phyloP scores from a whole-genome alignment of 2,113 vertebrate genomes.

The Psittacus erithacus region DNA sequence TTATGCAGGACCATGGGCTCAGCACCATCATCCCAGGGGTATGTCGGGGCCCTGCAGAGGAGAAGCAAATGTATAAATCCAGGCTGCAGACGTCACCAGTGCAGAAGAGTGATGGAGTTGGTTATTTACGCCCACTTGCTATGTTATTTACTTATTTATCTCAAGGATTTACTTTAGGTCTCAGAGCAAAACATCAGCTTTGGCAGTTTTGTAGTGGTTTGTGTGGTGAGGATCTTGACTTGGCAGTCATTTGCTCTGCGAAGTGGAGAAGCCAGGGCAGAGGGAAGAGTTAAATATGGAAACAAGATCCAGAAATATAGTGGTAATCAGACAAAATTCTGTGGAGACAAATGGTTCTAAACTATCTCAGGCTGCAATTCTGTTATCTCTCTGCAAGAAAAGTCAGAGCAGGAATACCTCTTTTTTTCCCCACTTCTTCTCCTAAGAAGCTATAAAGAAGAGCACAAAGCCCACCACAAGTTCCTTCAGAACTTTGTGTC shows the following conservation, averaged over 20 bases:
- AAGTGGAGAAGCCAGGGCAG: not conserved
- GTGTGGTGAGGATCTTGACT: not conserved
- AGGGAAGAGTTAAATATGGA: conserved; percentile 50
- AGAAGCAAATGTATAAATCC: not conserved
- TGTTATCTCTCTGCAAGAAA: conserved; percentile 46
- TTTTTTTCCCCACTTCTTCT: not conserved
- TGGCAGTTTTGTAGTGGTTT: rapidly evolving
- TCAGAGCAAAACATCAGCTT: not conserved
- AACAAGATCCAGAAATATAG: conserved; percentile 50
- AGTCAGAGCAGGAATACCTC: conserved; percentile 33
- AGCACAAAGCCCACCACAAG: conserved; percentile 17
- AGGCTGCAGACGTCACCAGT: not conserved
- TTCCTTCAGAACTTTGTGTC: conserved; percentile 47
- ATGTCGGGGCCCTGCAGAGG: not conserved
- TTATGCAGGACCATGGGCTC: not conserved
- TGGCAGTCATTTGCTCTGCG: rapidly evolving
- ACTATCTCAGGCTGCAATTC: conserved; percentile 36
- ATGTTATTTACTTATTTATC: not conserved
- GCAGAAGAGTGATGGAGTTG: not conserved
- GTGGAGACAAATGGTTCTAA: conserved; percentile 58
- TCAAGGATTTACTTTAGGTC: not conserved
- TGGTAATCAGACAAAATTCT: conserved; percentile 13
- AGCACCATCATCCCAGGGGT: not conserved
- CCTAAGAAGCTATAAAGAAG: conserved; percentile 25
- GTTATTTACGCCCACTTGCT: not conserved